Evolutionary conservation across 2,888 invertebrate genomes (phyloP).

Genomic region (Bimastos eiseni): DNA sequence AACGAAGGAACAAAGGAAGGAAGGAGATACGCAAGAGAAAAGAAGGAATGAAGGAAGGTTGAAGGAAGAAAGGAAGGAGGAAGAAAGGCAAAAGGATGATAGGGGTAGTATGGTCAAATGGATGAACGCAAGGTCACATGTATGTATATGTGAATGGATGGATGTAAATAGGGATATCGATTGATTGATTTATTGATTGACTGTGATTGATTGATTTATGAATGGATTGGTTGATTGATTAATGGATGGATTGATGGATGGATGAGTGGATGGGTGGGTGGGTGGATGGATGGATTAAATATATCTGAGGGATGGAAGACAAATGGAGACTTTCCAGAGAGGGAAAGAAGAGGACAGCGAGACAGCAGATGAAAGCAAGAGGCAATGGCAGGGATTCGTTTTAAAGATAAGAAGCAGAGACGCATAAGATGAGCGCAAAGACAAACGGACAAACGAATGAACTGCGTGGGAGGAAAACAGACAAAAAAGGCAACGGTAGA

Average conservation of each 20-base stretch:
- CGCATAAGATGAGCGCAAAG: background rate
- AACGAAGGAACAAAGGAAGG: too few relatives aligned
- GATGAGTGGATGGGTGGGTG: background rate
- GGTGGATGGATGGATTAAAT: background rate
- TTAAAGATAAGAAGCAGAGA: background rate
- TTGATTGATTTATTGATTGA: too few relatives aligned
- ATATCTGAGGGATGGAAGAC: too few relatives aligned
- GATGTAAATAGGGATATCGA: background rate
- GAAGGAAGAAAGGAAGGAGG: background rate
- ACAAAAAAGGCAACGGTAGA: background rate
- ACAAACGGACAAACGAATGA: background rate
- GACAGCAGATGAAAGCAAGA: too few relatives aligned
- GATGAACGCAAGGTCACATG: background rate
- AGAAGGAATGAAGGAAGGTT: background rate
- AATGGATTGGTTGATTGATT: background rate
- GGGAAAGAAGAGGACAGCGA: too few relatives aligned
- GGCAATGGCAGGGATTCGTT: background rate
- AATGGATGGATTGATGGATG: background rate
- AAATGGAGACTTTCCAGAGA: too few relatives aligned
- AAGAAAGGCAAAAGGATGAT: too few relatives aligned
- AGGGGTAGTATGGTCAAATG: too few relatives aligned
- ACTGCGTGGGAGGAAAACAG: background rate
- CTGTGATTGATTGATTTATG: background rate
- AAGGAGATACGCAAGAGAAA: background rate
- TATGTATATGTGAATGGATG: background rate